A percentile compares a stretch with the other conserved stretches of the same genome.
Conservation (phyloP, 1,140 invertebrate species). For the Drosophila orena region DNA sequence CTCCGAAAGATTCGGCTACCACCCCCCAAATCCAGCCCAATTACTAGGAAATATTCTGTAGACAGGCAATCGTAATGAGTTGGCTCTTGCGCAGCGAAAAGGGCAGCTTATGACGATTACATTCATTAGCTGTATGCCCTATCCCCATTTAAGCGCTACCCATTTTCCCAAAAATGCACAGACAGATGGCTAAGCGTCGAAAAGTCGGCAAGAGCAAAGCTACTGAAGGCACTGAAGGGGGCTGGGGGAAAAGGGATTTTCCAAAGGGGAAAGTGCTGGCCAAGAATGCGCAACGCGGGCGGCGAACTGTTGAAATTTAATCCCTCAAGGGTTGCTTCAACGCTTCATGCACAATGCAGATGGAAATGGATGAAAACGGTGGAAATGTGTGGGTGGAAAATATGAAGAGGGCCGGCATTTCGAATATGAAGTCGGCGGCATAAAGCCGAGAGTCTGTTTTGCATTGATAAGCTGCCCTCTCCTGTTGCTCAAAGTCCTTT, state of each 20-base stretch:
- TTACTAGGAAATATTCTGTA: slow-evolving; percentile 66
- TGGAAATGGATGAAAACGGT: neutral
- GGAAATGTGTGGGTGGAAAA: neutral
- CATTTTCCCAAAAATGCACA: slow-evolving; percentile 30
- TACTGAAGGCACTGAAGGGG: slow-evolving; percentile 23
- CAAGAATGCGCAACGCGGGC: slow-evolving; percentile 75
- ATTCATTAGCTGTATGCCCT: slow-evolving; percentile 76
- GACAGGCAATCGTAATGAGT: slow-evolving; percentile 42
- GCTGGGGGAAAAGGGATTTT: slow-evolving; percentile 2
- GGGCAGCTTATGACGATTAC: slow-evolving; percentile 77
- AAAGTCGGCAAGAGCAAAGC: slow-evolving; percentile 63
- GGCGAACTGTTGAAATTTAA: slow-evolving; percentile 81
- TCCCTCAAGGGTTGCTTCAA: slow-evolving; percentile 83
- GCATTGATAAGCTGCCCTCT: slow-evolving; percentile 71
- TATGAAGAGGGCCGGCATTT: slow-evolving; percentile 36
- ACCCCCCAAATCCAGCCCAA: slow-evolving; percentile 42
- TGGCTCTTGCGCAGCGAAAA: slow-evolving; percentile 36
- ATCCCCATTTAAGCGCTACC: slow-evolving; percentile 10
- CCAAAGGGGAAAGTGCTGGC: slow-evolving; percentile 57
- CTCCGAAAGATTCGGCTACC: neutral
- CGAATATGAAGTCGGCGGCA: slow-evolving; percentile 53
- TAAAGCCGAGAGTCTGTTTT: slow-evolving; percentile 72
- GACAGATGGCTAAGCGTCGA: slow-evolving; percentile 62
- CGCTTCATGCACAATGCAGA: slow-evolving; percentile 62
- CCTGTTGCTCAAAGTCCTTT: slow-evolving; percentile 34